Evolutionary conservation across 2,888 invertebrate species (phyloP).

Genomic region (Sarcophaga carnaria): DNA sequence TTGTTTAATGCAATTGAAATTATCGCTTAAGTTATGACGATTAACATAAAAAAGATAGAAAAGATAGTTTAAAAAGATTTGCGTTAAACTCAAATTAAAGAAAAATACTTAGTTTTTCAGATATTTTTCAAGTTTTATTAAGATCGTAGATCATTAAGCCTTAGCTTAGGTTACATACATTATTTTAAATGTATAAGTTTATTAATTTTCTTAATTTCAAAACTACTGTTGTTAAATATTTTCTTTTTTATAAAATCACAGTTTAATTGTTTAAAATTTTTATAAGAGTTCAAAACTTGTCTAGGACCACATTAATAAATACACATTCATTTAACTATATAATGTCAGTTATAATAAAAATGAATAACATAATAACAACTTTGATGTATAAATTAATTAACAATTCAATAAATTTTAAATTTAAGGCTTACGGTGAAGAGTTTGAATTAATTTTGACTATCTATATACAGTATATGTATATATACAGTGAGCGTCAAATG

Average conservation of each 20-base stretch:
- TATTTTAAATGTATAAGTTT: not conserved
- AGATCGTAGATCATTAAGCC: not conserved
- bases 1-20: too few relatives aligned
- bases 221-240: not conserved
- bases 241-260: conserved; percentile 49
- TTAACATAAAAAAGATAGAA: too few relatives aligned
- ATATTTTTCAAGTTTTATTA: not conserved
- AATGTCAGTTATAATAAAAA: conserved; percentile 2
- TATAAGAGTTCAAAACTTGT: conserved; percentile 5
- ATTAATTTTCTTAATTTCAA: not conserved
- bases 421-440: conserved; percentile 31
- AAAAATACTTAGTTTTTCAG: too few relatives aligned
- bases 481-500: too few relatives aligned
- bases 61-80: too few relatives aligned
- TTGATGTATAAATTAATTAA: conserved; percentile 16
- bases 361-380: conserved; percentile 31
- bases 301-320: conserved; percentile 11
- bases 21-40: too few relatives aligned
- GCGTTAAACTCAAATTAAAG: too few relatives aligned
- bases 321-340: not conserved
- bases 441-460: not conserved
- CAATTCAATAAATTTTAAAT: conserved; percentile 13
- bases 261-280: conserved; percentile 44
- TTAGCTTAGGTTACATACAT: not conserved
- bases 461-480: too few relatives aligned